Conservation (phyloP, 1,140 invertebrate genomes). For the Homarus americanus region DNA sequence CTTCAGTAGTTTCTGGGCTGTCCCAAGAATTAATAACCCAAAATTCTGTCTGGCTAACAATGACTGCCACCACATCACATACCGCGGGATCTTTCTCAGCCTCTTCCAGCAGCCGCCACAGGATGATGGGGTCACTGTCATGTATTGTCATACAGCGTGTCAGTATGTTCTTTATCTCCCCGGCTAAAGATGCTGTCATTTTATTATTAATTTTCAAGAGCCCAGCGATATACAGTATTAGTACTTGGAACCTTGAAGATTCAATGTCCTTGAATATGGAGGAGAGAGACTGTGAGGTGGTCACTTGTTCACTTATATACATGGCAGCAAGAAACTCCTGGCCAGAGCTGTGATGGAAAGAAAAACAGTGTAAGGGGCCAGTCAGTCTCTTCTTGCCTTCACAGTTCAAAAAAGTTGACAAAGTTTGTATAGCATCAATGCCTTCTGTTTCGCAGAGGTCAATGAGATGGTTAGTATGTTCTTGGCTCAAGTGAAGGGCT, state of each 20-base stretch:
- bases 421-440: conserved; percentile 65
- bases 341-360: conserved; percentile 59
- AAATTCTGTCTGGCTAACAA: conserved; percentile 10
- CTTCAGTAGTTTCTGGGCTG: conserved; percentile 29
- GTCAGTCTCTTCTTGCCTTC: conserved; percentile 48
- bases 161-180: conserved; percentile 18
- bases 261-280: conserved; percentile 3
- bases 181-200: conserved; percentile 36
- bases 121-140: neutral
- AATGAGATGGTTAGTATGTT: conserved; percentile 49
- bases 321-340: conserved; percentile 61
- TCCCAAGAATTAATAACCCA: conserved; percentile 50
- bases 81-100: conserved; percentile 33
- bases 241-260: conserved; percentile 30
- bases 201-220: conserved; percentile 40
- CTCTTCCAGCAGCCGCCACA: conserved; percentile 39
- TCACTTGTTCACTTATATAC: conserved; percentile 34
- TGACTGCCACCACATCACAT: conserved; percentile 16
- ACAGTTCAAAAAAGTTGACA: conserved; percentile 69
- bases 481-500: conserved; percentile 35
- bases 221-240: conserved; percentile 50
- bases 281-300: conserved; percentile 2
- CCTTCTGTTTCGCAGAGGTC: conserved; percentile 50
- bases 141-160: neutral
- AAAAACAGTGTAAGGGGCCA: conserved; percentile 49